Base-by-base conservation (phyloP, 2,797 vertebrate genomes). In the Echiichthys vipera region DNA sequence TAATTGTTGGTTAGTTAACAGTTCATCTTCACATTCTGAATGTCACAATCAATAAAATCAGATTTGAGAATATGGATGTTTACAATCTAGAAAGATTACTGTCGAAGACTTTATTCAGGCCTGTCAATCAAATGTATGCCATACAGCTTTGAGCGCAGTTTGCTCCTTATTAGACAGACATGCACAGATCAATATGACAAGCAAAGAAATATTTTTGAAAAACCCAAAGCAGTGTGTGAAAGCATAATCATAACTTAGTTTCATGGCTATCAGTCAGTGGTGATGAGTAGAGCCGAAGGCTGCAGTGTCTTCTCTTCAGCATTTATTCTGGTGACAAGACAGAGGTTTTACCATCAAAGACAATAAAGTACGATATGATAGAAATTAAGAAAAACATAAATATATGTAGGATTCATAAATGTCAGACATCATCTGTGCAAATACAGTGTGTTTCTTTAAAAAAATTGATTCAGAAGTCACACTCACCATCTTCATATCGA, bases 401-500 rank as follows among this genome's bases (percentile, higher is more conserved):
- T 15, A 3, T 2, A 34, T 11, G 14, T 3, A 1, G 32, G 7
- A 24, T 32, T 9, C 7, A 15, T 64, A 7, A n/a, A 29, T 17
- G 3, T 12, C 4, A 62, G 17, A 70, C 1, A 13, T 22, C 13
- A 17, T 29, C 13, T 45, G 3, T 0, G 4, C 34, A 6, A 51
- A 25, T 39, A 36, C 25, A 32, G 7, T 56, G 42, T 22, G 11
- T 39, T 63, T 50, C 22, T 40, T 20, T 46, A 14, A 57, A 71
- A n/a, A 59, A 39, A 12, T 40, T 22, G 7, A 49, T 29, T 49
- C 2, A 22, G 8, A 8, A n/a, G 0, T 15, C 39, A 78, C 6
- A 85, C 84, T 87, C 53, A 85, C 84, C 0, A 0, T 0, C 0
- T 0, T 0, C 0, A 7, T 11, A 0, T 14, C 0, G 0, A 0